These are phyloP conservation scores for Drosophila azteca DNA, from an alignment of 1,140 invertebrate species.

Conservation along the genomic window DNA sequence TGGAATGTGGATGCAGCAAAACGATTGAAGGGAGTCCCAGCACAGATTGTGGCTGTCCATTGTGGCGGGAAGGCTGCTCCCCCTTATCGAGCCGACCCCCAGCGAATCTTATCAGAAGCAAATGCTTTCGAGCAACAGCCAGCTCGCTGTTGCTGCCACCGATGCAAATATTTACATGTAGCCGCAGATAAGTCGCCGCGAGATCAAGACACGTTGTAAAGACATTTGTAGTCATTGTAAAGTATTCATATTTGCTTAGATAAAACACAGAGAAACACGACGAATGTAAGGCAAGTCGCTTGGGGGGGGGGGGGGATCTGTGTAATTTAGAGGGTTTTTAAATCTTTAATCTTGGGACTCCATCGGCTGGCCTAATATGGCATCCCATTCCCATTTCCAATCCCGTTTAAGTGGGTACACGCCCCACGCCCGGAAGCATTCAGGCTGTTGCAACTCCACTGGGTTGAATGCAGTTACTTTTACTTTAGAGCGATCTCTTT, in stretches of 20 bases:
- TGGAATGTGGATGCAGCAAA: neutral
- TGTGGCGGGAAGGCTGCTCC: too few species aligned
- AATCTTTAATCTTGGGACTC: neutral
- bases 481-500: slow-evolving; percentile 57
- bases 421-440: slow-evolving; percentile 63
- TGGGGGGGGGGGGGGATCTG: too few species aligned
- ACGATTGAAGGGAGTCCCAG: slow-evolving; percentile 5
- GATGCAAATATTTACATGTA: slow-evolving; percentile 69
- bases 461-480: slow-evolving; percentile 58
- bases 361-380: slow-evolving; percentile 2
- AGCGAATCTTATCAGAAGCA: too few species aligned
- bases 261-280: slow-evolving; percentile 9
- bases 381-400: slow-evolving; percentile 34
- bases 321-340: neutral
- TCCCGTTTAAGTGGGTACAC: slow-evolving; percentile 8
- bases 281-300: too few species aligned
- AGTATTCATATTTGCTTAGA: slow-evolving; percentile 26
- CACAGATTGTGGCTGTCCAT: too few species aligned
- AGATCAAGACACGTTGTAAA: slow-evolving; percentile 25
- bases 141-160: slow-evolving; percentile 14
- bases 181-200: slow-evolving; percentile 47
- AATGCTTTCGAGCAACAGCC: too few species aligned
- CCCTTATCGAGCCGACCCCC: too few species aligned
- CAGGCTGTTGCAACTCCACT: slow-evolving; percentile 45
- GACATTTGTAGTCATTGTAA: slow-evolving; percentile 5